Evolutionary conservation across 2,113 vertebrate species (phyloP).

Genomic region (Aptenodytes forsteri): DNA sequence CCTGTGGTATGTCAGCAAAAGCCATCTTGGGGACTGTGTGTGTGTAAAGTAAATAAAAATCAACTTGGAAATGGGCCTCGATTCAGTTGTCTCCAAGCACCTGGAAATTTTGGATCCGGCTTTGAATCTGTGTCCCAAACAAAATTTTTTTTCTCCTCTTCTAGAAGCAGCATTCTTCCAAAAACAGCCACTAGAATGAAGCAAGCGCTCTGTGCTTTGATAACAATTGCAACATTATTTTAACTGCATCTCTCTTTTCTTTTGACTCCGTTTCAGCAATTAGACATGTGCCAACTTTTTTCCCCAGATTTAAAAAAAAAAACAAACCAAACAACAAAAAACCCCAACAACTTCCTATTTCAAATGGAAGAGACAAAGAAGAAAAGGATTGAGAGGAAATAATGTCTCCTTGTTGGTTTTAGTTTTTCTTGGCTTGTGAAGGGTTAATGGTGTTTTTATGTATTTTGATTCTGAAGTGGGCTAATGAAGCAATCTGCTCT

Average conservation of each 20-base stretch:
- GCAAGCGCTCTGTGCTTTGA: slow-evolving; percentile 18
- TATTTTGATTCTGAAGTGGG: slow-evolving; percentile 15
- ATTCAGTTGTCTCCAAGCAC: slow-evolving; percentile 59
- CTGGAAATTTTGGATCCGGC: slow-evolving; percentile 58
- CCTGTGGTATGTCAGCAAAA: slow-evolving; percentile 23
- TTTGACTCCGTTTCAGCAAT: not conserved
- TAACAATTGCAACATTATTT: slow-evolving; percentile 56
- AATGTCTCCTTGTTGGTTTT: not conserved
- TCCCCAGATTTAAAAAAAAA: not conserved
- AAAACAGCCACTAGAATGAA: slow-evolving; percentile 5
- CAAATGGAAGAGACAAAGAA: not conserved
- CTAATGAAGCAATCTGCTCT: slow-evolving; percentile 60
- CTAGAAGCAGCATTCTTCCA: slow-evolving; percentile 40
- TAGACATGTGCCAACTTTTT: not conserved
- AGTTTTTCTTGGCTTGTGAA: not conserved
- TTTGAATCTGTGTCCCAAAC: slow-evolving; percentile 44
- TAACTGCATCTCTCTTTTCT: not conserved
- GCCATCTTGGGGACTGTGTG: not conserved
- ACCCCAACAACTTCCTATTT: not conserved
- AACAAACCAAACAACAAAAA: not conserved
- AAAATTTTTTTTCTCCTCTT: not conserved
- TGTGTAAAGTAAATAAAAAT: slow-evolving; percentile 47
- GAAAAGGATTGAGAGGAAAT: not conserved
- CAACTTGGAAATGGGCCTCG: not conserved
- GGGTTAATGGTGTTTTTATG: slow-evolving; percentile 25